Evolutionary conservation across 2,888 invertebrate genomes (phyloP).

Genomic region (Tetranychus piercei): DNA sequence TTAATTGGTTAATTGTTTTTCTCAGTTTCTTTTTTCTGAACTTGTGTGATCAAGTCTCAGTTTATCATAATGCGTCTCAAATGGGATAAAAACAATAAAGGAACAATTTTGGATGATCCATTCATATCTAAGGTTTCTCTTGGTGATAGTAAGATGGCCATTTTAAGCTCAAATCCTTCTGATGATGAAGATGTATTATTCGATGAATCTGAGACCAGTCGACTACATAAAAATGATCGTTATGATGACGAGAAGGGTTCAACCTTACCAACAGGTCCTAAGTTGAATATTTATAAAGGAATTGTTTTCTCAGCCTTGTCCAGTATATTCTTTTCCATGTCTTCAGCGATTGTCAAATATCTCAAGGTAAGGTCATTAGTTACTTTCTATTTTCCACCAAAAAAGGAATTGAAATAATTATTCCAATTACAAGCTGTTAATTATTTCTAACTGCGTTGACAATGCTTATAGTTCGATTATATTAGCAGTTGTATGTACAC

Average conservation of each 20-base stretch:
- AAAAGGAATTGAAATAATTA: too few relatives aligned
- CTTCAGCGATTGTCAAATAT: conserved; percentile 74
- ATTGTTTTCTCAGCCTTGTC: conserved; percentile 39
- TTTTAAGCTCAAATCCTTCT: background rate
- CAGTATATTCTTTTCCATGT: conserved; percentile 69
- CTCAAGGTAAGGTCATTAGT: conserved; percentile 33
- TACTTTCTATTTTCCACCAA: background rate
- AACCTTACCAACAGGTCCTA: background rate
- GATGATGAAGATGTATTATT: background rate
- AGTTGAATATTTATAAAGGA: conserved; percentile 23
- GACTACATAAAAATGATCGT: background rate
- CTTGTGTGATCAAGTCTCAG: too few relatives aligned
- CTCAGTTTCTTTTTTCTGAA: background rate
- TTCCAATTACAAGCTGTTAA: too few relatives aligned
- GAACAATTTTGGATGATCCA: conserved; percentile 3
- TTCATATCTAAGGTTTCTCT: background rate
- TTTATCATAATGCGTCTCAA: conserved; percentile 3
- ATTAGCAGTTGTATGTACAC: too few relatives aligned
- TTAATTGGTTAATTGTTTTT: background rate
- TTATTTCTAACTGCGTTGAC: too few relatives aligned
- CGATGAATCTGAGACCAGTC: background rate
- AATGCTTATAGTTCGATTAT: too few relatives aligned
- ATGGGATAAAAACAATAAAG: background rate
- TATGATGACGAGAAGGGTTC: background rate
- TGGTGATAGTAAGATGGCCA: background rate